phyloP scores from a whole-genome alignment of 1,140 invertebrate species.

The Mizuhopecten yessoensis region DNA sequence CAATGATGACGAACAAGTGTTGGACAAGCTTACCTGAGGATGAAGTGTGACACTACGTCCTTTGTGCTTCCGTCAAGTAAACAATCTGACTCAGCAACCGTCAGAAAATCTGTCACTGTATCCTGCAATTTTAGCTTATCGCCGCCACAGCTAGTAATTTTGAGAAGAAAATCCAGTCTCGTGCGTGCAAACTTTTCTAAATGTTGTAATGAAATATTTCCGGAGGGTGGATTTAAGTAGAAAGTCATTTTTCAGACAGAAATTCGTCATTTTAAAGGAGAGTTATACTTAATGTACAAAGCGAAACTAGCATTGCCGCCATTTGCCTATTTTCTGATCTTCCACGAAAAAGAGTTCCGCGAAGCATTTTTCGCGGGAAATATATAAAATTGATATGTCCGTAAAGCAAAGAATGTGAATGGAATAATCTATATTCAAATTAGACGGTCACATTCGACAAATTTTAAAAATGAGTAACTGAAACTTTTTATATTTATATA shows the following conservation, averaged over 20 bases:
- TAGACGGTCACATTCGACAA: no score
- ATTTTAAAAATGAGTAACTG: no score
- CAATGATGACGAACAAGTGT: neutral
- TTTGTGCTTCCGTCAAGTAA: conserved; percentile 56
- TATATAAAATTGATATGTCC: no score
- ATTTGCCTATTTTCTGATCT: no score
- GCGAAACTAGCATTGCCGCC: no score
- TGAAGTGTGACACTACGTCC: conserved; percentile 59
- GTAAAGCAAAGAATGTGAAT: no score
- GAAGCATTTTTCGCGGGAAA: no score
- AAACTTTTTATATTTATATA: no score
- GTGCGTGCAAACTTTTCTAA: conserved; percentile 57
- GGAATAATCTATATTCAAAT: no score
- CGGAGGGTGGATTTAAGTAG: conserved; percentile 61
- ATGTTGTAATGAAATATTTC: conserved; percentile 52
- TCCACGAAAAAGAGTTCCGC: no score
- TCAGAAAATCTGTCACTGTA: neutral
- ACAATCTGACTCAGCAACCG: conserved; percentile 49
- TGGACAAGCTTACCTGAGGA: conserved; percentile 52
- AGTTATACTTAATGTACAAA: no score
- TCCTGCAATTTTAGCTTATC: conserved; percentile 39
- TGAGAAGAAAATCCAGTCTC: conserved; percentile 60
- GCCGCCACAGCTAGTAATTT: conserved; percentile 40
- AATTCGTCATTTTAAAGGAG: no score
- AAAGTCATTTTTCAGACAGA: conserved; percentile 52